Base-by-base conservation (phyloP, 2,113 vertebrate genomes). In the Canis aureus region DNA sequence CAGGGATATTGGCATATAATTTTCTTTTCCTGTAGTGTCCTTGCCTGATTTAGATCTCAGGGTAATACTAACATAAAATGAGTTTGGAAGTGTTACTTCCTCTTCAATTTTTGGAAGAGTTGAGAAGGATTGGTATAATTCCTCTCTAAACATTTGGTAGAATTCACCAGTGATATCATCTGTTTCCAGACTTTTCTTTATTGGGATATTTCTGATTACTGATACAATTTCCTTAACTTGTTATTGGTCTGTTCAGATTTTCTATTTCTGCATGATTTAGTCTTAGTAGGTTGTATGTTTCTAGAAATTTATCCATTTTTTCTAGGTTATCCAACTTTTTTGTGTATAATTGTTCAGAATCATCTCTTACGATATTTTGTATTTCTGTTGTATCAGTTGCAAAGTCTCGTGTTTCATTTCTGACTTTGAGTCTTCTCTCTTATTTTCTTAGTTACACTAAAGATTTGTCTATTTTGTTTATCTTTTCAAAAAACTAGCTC, bases 91-190 rank as follows among this genome's bases (percentile, higher is more conserved):
- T 59, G 19, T 82, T 59, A 17, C 20, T 32, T 32, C 20, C 16
- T 95, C 79, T 76, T 84, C 35, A 67, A 29, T n/a, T 90, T 94
- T 86, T 84, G 22, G 35, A 95, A 91, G 11, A n/a, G 17, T 35
- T 76, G 79, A 78, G 22, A 88, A 71, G 29, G 29, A 67, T 29
- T 84, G 67, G 11, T 84, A 76, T 67, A 76, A 95, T 66, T 90
- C 20, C 25, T 64, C 57, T 78, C 84, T 84, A 35, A 90, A 76
- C 27, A 35, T 90, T 59, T 59, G 29, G 59, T 84, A 84, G 35
- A 66, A 90, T 59, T 90, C 15, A 66, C 59, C 49, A 90, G 67
- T 59, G 16, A 49, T 91, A 49, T 20, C 29, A 92, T 51, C 79
- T 60, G 51, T 59, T 90, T 23, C 22, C 27, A 22, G 32, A 76